These are phyloP conservation scores for Aurelia aurita DNA, from an alignment of 30 jellyfish, hydroid and myxozoan genomes.

Conservation along the genomic window DNA sequence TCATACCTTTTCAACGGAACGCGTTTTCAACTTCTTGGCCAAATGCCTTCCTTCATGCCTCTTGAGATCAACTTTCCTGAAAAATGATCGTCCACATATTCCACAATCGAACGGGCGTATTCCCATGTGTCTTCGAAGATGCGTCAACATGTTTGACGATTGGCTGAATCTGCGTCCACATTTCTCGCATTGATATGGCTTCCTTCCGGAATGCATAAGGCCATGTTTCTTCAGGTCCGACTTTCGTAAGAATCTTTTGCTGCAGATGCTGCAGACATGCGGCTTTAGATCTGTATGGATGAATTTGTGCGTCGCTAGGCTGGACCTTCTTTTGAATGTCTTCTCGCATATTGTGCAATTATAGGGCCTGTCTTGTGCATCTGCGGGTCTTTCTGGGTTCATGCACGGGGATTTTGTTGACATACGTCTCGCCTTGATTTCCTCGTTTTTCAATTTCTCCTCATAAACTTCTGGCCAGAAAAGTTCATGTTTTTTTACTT, in stretches of 20 bases:
- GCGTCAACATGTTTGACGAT: conserved; percentile 85
- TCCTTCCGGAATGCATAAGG: conserved; percentile 71
- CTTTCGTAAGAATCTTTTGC: conserved; percentile 52
- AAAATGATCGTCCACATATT: conserved; percentile 62
- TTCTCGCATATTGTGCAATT: conserved; percentile 63
- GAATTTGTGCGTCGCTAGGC: conserved; percentile 76
- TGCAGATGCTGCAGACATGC: conserved; percentile 65
- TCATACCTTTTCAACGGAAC: conserved; percentile 14
- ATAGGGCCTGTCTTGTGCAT: conserved; percentile 47
- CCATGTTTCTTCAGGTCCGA: conserved; percentile 76
- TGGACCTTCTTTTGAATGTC: conserved; percentile 73
- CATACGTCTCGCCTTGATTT: conserved; percentile 10
- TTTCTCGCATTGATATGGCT: conserved; percentile 74
- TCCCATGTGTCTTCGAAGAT: conserved; percentile 78
- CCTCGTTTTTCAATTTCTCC: neutral
- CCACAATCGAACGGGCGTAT: conserved; percentile 61
- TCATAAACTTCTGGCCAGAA: conserved; percentile 25
- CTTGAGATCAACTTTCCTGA: conserved; percentile 66
- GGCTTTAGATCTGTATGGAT: conserved; percentile 76
- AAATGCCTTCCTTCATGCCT: conserved; percentile 70
- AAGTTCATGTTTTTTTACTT: conserved; percentile 5
- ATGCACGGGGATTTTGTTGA: conserved; percentile 24
- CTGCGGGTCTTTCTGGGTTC: conserved; percentile 21
- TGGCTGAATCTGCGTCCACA: conserved; percentile 82
- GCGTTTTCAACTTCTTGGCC: conserved; percentile 53